phyloP scores from a whole-genome alignment of 2,888 invertebrate species.

The Drosophila hamatofila region DNA sequence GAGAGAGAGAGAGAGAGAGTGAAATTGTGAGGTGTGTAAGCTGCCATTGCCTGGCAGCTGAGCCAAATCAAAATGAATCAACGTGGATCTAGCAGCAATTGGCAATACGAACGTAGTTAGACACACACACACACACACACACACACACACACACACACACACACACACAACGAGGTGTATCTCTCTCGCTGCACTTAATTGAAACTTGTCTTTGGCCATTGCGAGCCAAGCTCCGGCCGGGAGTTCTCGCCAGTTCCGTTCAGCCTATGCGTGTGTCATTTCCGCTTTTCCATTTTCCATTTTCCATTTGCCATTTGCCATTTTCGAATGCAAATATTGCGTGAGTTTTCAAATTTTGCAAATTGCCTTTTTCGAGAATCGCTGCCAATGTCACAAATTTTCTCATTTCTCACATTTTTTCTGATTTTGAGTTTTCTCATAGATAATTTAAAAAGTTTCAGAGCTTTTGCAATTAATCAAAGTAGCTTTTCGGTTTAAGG shows the following conservation, averaged over 20 bases:
- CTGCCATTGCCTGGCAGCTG: conserved; percentile 7
- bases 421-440: background rate
- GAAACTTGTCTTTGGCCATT: conserved; percentile 36
- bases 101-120: conserved; percentile 30
- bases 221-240: background rate
- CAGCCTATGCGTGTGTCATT: background rate
- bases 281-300: background rate
- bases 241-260: background rate
- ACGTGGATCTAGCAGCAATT: conserved; percentile 28
- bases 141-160: background rate
- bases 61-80: conserved; percentile 44
- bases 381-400: background rate
- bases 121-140: background rate
- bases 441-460: background rate
- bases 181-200: conserved; percentile 30
- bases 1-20: no score
- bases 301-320: conserved; percentile 12
- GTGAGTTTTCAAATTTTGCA: conserved; percentile 3
- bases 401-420: background rate
- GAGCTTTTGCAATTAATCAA: conserved; percentile 3
- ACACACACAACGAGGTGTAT: background rate
- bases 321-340: background rate
- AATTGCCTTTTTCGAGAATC: conserved; percentile 3
- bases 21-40: background rate
- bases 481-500: background rate